These are phyloP conservation scores for Abrostola triplasia DNA, from an alignment of 2,888 invertebrate genomes.

Conservation along the genomic window DNA sequence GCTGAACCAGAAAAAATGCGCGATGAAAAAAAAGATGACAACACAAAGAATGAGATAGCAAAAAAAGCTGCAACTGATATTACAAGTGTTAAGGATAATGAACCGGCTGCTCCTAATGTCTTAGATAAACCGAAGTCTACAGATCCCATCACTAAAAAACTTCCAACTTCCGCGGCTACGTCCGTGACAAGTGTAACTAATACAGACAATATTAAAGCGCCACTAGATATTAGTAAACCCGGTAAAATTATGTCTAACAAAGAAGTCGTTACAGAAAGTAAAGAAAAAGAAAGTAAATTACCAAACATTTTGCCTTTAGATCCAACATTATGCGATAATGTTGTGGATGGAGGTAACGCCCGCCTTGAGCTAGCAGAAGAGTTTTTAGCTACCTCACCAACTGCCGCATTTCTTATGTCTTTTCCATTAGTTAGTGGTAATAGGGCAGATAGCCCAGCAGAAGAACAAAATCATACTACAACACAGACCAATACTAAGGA, in stretches of 20 bases:
- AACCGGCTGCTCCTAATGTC: slow-evolving; percentile 24
- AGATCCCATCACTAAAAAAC: slow-evolving; percentile 28
- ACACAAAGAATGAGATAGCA: slow-evolving; percentile 32
- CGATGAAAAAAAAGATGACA: slow-evolving; percentile 28
- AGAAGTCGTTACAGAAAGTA: slow-evolving; percentile 59
- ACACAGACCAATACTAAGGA: slow-evolving; percentile 65
- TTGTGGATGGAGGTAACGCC: slow-evolving; percentile 86
- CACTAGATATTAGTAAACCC: slow-evolving; percentile 54
- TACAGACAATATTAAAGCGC: slow-evolving; percentile 40
- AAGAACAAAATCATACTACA: slow-evolving; percentile 68
- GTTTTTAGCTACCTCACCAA: slow-evolving; percentile 90
- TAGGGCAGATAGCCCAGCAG: slow-evolving; percentile 84
- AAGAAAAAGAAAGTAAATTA: slow-evolving; percentile 78
- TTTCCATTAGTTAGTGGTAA: slow-evolving; percentile 91
- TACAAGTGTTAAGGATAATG: slow-evolving; percentile 32
- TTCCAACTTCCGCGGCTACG: slow-evolving; percentile 15
- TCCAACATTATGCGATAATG: slow-evolving; percentile 78
- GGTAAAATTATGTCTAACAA: slow-evolving; percentile 59
- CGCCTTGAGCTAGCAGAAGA: slow-evolving; percentile 88
- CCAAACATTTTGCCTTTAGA: slow-evolving; percentile 74
- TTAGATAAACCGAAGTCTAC: slow-evolving; percentile 32
- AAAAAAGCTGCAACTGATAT: slow-evolving; percentile 38
- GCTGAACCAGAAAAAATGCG: slow-evolving; percentile 6
- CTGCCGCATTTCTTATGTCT: slow-evolving; percentile 92
- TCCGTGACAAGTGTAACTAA: slow-evolving; percentile 37